Conservation (phyloP, 2,113 vertebrate species). For the Agapornis roseicollis region DNA sequence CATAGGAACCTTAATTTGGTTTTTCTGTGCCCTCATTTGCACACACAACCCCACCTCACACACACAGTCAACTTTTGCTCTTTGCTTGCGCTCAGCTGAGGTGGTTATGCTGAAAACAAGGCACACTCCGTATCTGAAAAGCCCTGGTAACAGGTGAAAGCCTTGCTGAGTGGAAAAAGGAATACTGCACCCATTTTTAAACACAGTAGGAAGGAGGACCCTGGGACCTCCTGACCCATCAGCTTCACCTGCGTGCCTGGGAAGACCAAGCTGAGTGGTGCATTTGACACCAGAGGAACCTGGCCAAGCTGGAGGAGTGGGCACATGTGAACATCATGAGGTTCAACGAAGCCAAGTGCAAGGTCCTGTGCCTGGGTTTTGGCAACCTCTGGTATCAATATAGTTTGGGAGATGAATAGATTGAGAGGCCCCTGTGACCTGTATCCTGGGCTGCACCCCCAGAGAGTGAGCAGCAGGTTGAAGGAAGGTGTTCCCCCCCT, state of each 20-base stretch:
- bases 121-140: not conserved
- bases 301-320: not conserved
- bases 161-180: not conserved
- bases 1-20: not conserved
- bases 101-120: not conserved
- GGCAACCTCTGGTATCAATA: not conserved
- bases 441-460: not conserved
- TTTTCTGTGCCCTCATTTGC: not conserved
- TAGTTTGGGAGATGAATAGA: not conserved
- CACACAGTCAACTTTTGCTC: not conserved
- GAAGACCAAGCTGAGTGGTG: not conserved
- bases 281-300: not conserved
- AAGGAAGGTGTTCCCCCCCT: not conserved
- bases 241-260: not conserved
- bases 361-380: not conserved
- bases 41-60: too few species aligned
- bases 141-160: not conserved
- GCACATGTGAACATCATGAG: not conserved
- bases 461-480: too few species aligned
- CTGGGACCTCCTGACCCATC: not conserved
- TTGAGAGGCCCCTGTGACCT: not conserved
- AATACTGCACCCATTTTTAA: not conserved
- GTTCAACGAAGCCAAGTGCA: not conserved
- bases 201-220: not conserved
- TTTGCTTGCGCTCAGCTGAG: not conserved